Percentiles rank a stretch among this genome's conserved stretches.
These are phyloP conservation scores for Onychostruthus taczanowskii DNA, from an alignment of 2,113 vertebrate genomes.

Conservation along the genomic window DNA sequence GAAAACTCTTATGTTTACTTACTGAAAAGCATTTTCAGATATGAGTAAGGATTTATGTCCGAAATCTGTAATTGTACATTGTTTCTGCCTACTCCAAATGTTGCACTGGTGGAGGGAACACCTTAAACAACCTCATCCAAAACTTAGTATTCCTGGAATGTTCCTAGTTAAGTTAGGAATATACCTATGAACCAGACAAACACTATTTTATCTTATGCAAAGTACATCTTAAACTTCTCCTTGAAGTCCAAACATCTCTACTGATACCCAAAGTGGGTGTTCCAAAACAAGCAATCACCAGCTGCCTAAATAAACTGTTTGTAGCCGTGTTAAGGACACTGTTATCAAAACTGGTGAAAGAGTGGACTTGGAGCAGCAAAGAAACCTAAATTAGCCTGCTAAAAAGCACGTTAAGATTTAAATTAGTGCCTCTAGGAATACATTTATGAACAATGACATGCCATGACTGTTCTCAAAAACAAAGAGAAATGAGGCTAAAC, in stretches of 20 bases:
- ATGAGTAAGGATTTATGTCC: constrained; percentile 8
- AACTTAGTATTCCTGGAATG: neutral
- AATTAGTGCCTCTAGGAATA: neutral
- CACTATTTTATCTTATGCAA: neutral
- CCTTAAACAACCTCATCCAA: neutral
- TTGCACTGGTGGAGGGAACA: neutral
- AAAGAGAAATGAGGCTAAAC: neutral
- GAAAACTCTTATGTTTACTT: constrained; percentile 44
- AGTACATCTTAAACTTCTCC: neutral
- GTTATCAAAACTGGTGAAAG: neutral
- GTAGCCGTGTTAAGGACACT: neutral
- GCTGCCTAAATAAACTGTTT: neutral
- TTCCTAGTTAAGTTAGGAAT: neutral
- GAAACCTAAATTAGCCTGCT: neutral
- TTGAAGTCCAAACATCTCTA: neutral
- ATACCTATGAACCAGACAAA: neutral
- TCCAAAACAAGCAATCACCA: neutral
- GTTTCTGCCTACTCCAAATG: neutral
- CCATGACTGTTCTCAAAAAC: neutral
- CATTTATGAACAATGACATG: neutral
- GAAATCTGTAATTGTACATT: neutral
- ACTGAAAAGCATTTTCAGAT: constrained; percentile 46
- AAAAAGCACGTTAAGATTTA: neutral
- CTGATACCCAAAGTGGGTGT: neutral
- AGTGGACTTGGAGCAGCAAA: neutral